Percentiles rank a stretch among this genome's conserved stretches.
These are phyloP conservation scores for Hofmannophila pseudospretella DNA, from an alignment of 2,888 invertebrate species.

Conservation along the genomic window DNA sequence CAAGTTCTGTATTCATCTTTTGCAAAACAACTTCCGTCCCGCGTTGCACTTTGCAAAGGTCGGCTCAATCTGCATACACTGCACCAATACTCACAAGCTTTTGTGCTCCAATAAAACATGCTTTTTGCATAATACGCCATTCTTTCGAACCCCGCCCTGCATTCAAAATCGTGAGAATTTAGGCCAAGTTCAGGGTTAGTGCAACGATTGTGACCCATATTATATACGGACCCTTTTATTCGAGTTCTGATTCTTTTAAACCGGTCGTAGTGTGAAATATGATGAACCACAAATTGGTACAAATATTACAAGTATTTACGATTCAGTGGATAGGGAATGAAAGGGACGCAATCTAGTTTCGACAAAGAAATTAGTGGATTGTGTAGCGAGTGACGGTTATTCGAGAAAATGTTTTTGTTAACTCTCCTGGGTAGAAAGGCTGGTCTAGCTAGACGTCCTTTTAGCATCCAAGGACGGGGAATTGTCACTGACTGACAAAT, in stretches of 20 bases:
- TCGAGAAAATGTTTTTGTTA: constrained; percentile 21
- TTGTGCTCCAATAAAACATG: constrained; percentile 38
- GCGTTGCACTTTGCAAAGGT: constrained; percentile 15
- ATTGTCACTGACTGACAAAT: too few species aligned
- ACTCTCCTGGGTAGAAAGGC: constrained; percentile 8
- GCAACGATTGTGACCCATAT: constrained; percentile 32
- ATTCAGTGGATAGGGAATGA: constrained; percentile 14
- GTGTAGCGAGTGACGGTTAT: not conserved
- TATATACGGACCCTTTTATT: not conserved
- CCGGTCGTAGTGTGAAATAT: constrained; percentile 36
- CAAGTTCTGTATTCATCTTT: too few species aligned
- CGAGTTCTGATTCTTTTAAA: constrained; percentile 20
- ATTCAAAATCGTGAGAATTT: constrained; percentile 61
- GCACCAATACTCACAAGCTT: constrained; percentile 22
- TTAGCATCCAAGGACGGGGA: not conserved
- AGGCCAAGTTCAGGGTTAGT: constrained; percentile 64
- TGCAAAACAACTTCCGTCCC: constrained; percentile 12
- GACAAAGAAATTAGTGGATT: constrained; percentile 14
- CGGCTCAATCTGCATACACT: constrained; percentile 14
- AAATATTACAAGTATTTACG: constrained; percentile 14
- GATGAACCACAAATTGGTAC: constrained; percentile 36
- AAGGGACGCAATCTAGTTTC: constrained; percentile 21
- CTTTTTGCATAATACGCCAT: constrained; percentile 43
- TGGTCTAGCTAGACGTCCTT: not conserved
- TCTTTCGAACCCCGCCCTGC: constrained; percentile 42